These are phyloP conservation scores for Amiota communis DNA, from an alignment of 2,888 invertebrate genomes.

Conservation along the genomic window DNA sequence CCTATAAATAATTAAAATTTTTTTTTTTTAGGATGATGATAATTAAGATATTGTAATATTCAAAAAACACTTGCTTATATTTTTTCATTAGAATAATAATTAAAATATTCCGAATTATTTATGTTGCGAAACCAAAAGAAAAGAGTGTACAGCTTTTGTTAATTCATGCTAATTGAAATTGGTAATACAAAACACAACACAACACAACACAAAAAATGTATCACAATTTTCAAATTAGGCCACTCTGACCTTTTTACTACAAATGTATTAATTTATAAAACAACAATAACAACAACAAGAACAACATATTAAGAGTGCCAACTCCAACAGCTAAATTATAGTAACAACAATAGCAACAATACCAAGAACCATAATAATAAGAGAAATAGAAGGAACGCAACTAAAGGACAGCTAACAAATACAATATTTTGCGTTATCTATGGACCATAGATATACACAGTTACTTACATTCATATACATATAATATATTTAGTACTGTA, in stretches of 20 bases:
- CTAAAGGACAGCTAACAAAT: too few relatives aligned
- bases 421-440: too few relatives aligned
- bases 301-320: constrained; percentile 30
- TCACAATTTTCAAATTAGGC: constrained; percentile 12
- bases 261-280: constrained; percentile 64
- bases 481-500: too few relatives aligned
- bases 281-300: constrained; percentile 36
- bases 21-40: too few relatives aligned
- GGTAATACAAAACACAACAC: background rate
- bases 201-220: background rate
- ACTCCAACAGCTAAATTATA: constrained; percentile 40
- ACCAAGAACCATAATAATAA: too few relatives aligned
- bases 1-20: too few relatives aligned
- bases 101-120: constrained; percentile 23
- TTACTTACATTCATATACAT: too few relatives aligned
- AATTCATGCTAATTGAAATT: constrained; percentile 18
- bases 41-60: too few relatives aligned
- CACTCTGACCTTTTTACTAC: constrained; percentile 31
- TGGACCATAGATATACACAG: too few relatives aligned
- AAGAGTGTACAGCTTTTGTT: background rate
- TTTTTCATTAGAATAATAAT: background rate
- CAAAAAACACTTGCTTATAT: too few relatives aligned
- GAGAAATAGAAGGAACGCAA: too few relatives aligned
- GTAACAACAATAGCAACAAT: constrained; percentile 38
- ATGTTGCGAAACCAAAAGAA: background rate